These are phyloP conservation scores for Listronotus bonariensis DNA, from an alignment of 1,140 invertebrate genomes.

Conservation along the genomic window DNA sequence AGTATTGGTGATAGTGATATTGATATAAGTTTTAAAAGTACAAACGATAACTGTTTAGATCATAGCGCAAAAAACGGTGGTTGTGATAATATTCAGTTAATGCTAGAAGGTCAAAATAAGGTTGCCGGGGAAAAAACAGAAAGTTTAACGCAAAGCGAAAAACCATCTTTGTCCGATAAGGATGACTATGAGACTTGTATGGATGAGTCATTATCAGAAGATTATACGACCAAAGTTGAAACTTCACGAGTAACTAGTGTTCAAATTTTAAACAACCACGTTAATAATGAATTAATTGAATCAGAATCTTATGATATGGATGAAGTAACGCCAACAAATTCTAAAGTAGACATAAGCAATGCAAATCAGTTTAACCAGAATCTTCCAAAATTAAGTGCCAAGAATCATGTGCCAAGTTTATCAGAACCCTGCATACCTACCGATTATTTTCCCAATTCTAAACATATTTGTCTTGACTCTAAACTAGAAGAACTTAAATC, in stretches of 20 bases:
- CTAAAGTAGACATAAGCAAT: constrained; percentile 39
- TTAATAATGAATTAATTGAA: background rate
- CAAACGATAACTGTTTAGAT: constrained; percentile 38
- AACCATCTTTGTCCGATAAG: constrained; percentile 37
- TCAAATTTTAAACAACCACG: background rate
- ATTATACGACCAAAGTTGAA: constrained; percentile 35
- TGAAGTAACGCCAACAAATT: constrained; percentile 48
- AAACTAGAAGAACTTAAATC: constrained; percentile 47
- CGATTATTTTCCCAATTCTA: constrained; percentile 23
- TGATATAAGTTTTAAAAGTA: constrained; percentile 49
- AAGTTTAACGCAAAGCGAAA: constrained; percentile 45
- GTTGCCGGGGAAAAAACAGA: constrained; percentile 31
- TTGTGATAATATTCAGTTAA: constrained; percentile 25
- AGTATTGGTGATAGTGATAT: constrained; percentile 45
- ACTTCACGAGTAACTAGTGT: background rate
- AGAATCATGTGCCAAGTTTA: constrained; percentile 14
- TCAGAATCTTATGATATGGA: constrained; percentile 13
- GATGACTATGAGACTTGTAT: constrained; percentile 53
- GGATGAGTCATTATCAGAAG: constrained; percentile 52
- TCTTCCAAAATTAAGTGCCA: constrained; percentile 2
- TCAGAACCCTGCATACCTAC: constrained; percentile 41
- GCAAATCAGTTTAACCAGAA: constrained; percentile 2
- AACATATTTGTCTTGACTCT: constrained; percentile 45
- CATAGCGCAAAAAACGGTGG: constrained; percentile 25
- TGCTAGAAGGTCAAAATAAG: constrained; percentile 14